Base-by-base conservation (phyloP, 2,797 vertebrate genomes). In the Manis crassicaudata region DNA sequence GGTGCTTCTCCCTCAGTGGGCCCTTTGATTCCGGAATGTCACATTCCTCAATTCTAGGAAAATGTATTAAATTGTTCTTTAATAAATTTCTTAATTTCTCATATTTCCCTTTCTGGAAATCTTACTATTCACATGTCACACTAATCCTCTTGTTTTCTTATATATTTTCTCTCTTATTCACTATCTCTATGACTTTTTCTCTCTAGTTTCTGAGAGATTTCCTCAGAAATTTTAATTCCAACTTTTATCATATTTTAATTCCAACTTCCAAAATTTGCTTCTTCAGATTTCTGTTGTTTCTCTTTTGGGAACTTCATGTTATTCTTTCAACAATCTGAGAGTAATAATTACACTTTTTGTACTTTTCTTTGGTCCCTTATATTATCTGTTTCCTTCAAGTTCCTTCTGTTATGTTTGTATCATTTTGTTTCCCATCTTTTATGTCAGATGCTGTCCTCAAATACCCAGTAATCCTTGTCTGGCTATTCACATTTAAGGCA, bases 161-260 rank as follows among this genome's bases (percentile, higher is more conserved):
- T 25, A 25, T 25, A 16, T 77, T 82, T 87, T 70, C 6, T 56
- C 20, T 46, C 81, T 18, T 63, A 20, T 43, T 89, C 46, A 18
- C 21, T 60, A 23, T 85, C 9, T 88, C 23, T 94, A 56, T 81
- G 21, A 65, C 9, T 90, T 88, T 9, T 65, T 56, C 6, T 23
- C 4, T 29, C 32, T 54, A 46, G 75, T 85, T 94, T 82, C 18
- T 52, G 17, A 35, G 16, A 16, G 2, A 75, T 75, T 83, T 35
- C 12, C 60, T 96, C 35, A 85, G 43, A 46, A 46, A 46, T 46
- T 46, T 46, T 46, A 46, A 46, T 46, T 46, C 46, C 46, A 46
- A 46, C n/a, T 80, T 27, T 23, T 84, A 50, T 60, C 21, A 43
- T 35, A 88, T 56, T 96, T 96, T 87, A 92, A 95, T 72, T 62